Evolutionary conservation across 1,140 invertebrate species (phyloP), one percentile per base, ranked within the genome.

Genomic region (Pristionchus pacificus): DNA sequence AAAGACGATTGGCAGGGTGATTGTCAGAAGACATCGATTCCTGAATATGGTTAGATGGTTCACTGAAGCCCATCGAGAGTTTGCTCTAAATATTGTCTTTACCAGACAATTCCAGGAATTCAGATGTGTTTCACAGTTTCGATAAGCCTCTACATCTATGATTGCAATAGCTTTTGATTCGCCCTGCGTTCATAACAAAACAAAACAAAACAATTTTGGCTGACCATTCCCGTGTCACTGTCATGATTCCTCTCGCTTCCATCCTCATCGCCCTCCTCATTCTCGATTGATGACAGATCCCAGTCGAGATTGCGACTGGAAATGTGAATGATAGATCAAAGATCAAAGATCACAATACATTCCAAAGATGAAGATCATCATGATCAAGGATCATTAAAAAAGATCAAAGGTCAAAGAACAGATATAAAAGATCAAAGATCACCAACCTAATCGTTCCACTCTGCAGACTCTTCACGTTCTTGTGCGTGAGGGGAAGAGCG

Each of bases 1-100:
- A 73, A 38, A 70, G 62, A 13, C 68, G 38, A 25, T 69, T 66
- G 0, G 62, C 76, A 30, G 81, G 74, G 24, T 78, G 30, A 49
- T 79, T 76, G 19, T 63, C 70, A 28, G 78, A 79, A 0, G 79
- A 80, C 79, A 79, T 79, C 2, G 75, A 78, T 68, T 79, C 78
- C 76, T 77, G 55, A 60, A 77, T 19, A 14, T 33, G 31, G 55
- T 10, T 33, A 38, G 6, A n/a, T n/a, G 2, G 19, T 30, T 29
- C 13, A 10, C 57, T 27, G 57, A 25, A 6, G 55, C 68, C 15
- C 25, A n/a, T 2, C 1, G 33, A 3, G 13, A 71, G 25, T 29
- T n/a, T 75, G 28, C 24, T n/a, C 3, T 32, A 28, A 10, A 33
- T 28, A 30, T n/a, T 10, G 10, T 49, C 19, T 19, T 49, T 10